Base-by-base conservation (phyloP, 2,797 vertebrate species). In the Malurus leucopterus region DNA sequence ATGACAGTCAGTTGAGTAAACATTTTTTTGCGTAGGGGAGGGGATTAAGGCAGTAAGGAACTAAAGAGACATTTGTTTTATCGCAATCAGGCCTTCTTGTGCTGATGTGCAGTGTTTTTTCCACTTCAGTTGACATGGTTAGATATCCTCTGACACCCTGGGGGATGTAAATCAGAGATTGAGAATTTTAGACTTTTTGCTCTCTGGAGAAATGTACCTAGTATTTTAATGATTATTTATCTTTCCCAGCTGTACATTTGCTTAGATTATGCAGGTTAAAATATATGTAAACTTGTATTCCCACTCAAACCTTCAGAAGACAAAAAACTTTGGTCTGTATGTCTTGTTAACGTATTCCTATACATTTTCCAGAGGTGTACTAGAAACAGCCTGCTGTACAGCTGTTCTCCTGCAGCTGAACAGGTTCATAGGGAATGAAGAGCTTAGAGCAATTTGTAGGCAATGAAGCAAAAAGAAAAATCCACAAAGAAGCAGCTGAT, bases 401-500 rank as follows among this genome's bases (percentile, higher is more conserved):
- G 94, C 91, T 95, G 90, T 96, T 95, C 90, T 95, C 87, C 88
- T 94, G 88, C 93, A 96, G 91, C 90, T 95, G 94, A 96, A 95
- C 84, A 95, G 91, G 84, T 95, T 96, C 82, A 64, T 70, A 90
- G 92, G 88, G 92, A 96, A 96, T 94, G 95, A 93, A 95, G 92
- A 93, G 93, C 95, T 97, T 93, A 95, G 75, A 96, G 95, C 92
- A 97, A 97, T 97, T 96, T 97, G 91, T 94, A 96, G 96, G 95
- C 95, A 96, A 90, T 30, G 86, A 96, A 95, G 94, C 94, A 97
- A 95, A 96, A 89, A 95, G 91, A 93, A 93, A 93, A 96, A 96
- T 95, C 91, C 93, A 94, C 95, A 95, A 96, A 96, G 94, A 95
- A 93, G 93, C 92, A 96, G 91, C 95, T 96, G 93, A 96, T 97